phyloP scores from a whole-genome alignment of 2,113 vertebrate species.

The Rhinichthys klamathensis region DNA sequence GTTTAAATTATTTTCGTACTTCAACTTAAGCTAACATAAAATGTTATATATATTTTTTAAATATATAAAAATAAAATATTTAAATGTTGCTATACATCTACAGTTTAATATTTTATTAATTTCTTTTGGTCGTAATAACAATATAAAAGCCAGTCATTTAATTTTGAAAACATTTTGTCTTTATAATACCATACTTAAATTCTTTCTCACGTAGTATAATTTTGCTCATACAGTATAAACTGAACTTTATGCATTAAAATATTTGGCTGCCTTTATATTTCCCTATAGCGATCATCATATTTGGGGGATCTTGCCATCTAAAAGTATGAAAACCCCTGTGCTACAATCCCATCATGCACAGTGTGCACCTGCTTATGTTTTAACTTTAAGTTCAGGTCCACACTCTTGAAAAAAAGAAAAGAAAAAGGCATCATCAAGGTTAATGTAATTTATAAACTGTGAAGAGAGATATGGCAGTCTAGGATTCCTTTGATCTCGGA shows the following conservation, averaged over 20 bases:
- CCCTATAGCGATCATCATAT: neutral
- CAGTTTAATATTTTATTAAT: neutral
- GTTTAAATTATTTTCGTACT: no score
- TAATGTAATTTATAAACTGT: constrained; percentile 64
- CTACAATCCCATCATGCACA: neutral
- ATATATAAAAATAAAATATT: neutral
- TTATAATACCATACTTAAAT: neutral
- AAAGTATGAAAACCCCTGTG: neutral
- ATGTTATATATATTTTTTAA: no score
- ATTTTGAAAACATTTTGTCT: neutral
- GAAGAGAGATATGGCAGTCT: constrained; percentile 65
- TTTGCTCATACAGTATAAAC: neutral
- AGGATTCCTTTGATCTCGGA: constrained; percentile 71
- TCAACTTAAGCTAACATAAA: no score
- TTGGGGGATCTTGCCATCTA: neutral
- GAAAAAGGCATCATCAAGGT: constrained; percentile 34
- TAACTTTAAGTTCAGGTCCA: neutral
- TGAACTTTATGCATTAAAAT: neutral
- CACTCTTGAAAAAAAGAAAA: constrained; percentile 5
- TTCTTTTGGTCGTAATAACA: neutral
- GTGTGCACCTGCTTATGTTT: neutral
- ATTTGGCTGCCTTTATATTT: neutral
- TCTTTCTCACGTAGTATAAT: neutral
- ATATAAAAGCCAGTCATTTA: neutral
- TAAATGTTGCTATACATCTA: neutral